These are phyloP conservation scores for Siniperca chuatsi DNA, from an alignment of 2,113 vertebrate genomes.

Conservation along the genomic window DNA sequence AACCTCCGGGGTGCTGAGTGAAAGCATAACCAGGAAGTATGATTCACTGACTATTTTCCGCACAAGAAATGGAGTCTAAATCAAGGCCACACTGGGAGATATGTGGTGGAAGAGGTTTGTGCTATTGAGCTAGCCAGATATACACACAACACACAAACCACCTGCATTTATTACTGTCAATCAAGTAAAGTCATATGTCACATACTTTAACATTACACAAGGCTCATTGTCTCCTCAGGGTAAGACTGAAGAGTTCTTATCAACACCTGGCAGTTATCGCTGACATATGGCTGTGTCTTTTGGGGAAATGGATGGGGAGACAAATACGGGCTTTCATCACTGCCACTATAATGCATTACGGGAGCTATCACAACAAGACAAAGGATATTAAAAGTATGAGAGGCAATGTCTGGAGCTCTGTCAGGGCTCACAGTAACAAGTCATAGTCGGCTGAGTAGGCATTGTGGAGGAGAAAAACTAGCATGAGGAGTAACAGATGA, in stretches of 20 bases:
- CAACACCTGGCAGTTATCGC: conserved; percentile 54
- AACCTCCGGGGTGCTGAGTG: conserved; percentile 23
- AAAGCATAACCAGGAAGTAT: conserved; percentile 64
- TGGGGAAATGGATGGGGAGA: conserved; percentile 67
- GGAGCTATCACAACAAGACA: conserved; percentile 78
- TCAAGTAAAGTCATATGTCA: conserved; percentile 38
- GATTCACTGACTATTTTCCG: conserved; percentile 62
- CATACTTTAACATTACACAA: conserved; percentile 29
- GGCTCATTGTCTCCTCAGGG: conserved; percentile 13
- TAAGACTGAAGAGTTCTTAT: conserved; percentile 57
- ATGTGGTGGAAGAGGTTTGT: conserved; percentile 44
- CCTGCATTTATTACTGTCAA: conserved; percentile 59
- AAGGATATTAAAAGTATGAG: conserved; percentile 79
- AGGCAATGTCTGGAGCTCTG: conserved; percentile 56
- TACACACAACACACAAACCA: conserved; percentile 44
- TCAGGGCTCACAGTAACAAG: conserved; percentile 60
- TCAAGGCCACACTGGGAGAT: conserved; percentile 57
- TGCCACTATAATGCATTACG: conserved; percentile 69
- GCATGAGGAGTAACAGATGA: conserved; percentile 54
- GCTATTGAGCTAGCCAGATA: conserved; percentile 19
- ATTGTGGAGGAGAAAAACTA: conserved; percentile 41
- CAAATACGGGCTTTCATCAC: conserved; percentile 64
- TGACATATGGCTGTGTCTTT: conserved; percentile 68
- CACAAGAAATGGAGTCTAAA: conserved; percentile 57
- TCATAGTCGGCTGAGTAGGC: conserved; percentile 47